Conservation (phyloP, 2,888 invertebrate genomes). For the Ethmia dodecea region DNA sequence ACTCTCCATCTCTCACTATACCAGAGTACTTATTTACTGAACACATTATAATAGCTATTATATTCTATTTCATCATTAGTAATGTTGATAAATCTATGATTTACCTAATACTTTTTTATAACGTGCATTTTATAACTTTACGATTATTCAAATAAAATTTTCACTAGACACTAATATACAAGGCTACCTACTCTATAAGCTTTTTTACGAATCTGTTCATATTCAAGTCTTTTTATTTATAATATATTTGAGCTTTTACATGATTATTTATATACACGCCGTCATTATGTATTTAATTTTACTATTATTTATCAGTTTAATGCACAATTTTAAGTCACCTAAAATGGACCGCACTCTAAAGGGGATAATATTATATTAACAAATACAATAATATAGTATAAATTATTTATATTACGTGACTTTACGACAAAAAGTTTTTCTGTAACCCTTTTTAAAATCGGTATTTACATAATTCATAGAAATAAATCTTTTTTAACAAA, state of each 20-base stretch:
- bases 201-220: constrained; percentile 53
- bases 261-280: constrained; percentile 62
- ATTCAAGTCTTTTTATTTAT: constrained; percentile 67
- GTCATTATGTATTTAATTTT: constrained; percentile 42
- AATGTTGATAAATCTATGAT: constrained; percentile 44
- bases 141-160: constrained; percentile 27
- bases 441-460: constrained; percentile 17
- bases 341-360: constrained; percentile 74
- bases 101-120: constrained; percentile 32
- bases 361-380: constrained; percentile 30
- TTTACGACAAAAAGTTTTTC: constrained; percentile 16
- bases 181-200: constrained; percentile 62
- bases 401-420: constrained; percentile 23
- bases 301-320: constrained; percentile 63
- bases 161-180: constrained; percentile 46
- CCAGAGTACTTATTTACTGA: constrained; percentile 43
- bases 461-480: constrained; percentile 11
- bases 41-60: constrained; percentile 56
- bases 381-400: constrained; percentile 18
- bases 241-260: constrained; percentile 71
- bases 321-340: constrained; percentile 75
- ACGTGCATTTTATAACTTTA: constrained; percentile 49
- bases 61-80: constrained; percentile 22
- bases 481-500: constrained; percentile 20
- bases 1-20: constrained; percentile 6